These are phyloP conservation scores for Drosophila pandora DNA, from an alignment of 1,140 invertebrate genomes.

Conservation along the genomic window DNA sequence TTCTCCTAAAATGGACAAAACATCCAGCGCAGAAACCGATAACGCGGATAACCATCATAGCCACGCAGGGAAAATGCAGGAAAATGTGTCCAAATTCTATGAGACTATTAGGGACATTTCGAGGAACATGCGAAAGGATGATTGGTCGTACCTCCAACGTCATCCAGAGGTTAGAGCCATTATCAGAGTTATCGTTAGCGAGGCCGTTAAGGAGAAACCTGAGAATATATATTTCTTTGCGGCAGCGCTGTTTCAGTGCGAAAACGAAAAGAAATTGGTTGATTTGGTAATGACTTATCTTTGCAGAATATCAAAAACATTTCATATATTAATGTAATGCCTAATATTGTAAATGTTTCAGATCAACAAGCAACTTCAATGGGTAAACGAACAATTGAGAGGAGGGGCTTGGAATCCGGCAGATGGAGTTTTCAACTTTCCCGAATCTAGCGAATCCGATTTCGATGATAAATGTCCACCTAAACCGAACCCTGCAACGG, in stretches of 20 bases:
- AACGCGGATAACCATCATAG: not conserved
- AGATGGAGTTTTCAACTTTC: constrained; percentile 33
- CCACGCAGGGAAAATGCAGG: not conserved
- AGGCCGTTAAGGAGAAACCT: constrained; percentile 31
- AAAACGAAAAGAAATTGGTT: constrained; percentile 10
- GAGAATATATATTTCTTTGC: constrained; percentile 31
- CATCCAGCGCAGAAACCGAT: constrained; percentile 5
- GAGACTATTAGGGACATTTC: constrained; percentile 43
- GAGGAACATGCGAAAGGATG: constrained; percentile 34
- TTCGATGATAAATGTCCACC: constrained; percentile 7
- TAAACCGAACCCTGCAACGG: not conserved
- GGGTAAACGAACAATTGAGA: constrained; percentile 34
- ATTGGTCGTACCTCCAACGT: constrained; percentile 45
- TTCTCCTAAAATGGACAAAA: constrained; percentile 14
- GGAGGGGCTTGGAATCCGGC: constrained; percentile 16
- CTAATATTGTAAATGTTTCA: not conserved
- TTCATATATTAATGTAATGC: no score
- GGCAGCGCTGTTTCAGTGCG: constrained; percentile 25
- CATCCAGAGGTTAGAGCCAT: constrained; percentile 64
- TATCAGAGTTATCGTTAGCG: constrained; percentile 44
- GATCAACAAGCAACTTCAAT: constrained; percentile 61
- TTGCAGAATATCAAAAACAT: not conserved
- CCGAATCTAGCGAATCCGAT: constrained; percentile 3
- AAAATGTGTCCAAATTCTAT: constrained; percentile 33
- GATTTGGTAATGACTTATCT: constrained; percentile 14